Percentiles rank a stretch among this genome's conserved stretches.
Evolutionary conservation across 2,888 invertebrate genomes (phyloP).

Genomic region (Ichneumon xanthorius): DNA sequence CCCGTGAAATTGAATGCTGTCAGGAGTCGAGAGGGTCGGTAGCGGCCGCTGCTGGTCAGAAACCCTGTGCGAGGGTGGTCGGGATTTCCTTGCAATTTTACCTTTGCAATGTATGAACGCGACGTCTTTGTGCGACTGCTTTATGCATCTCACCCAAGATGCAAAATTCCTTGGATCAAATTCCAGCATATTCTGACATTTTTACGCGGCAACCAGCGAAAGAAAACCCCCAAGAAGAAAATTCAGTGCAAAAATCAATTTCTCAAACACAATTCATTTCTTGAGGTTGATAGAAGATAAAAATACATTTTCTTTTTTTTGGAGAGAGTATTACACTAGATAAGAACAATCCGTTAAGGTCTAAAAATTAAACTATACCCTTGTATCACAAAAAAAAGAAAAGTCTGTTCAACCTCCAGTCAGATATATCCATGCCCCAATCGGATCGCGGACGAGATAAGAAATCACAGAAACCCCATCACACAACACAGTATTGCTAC

Average conservation of each 20-base stretch:
- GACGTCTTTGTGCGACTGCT: constrained; percentile 39
- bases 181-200: too few relatives aligned
- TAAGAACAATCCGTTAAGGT: neutral
- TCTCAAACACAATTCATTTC: neutral
- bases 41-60: constrained; percentile 47
- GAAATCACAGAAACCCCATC: neutral
- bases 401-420: neutral
- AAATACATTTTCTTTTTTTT: neutral
- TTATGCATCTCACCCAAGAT: neutral
- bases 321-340: neutral
- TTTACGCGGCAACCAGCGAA: too few relatives aligned
- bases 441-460: neutral
- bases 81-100: constrained; percentile 69
- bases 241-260: neutral
- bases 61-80: constrained; percentile 36
- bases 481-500: neutral
- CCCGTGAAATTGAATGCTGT: constrained; percentile 75
- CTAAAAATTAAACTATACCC: neutral
- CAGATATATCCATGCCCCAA: neutral
- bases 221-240: neutral
- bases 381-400: neutral
- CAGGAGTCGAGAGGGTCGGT: constrained; percentile 56
- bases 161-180: too few relatives aligned
- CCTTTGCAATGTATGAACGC: constrained; percentile 61
- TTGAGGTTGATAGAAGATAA: neutral